Evolutionary conservation across 2,888 invertebrate species (phyloP).

Genomic region (Eudemis profundana): DNA sequence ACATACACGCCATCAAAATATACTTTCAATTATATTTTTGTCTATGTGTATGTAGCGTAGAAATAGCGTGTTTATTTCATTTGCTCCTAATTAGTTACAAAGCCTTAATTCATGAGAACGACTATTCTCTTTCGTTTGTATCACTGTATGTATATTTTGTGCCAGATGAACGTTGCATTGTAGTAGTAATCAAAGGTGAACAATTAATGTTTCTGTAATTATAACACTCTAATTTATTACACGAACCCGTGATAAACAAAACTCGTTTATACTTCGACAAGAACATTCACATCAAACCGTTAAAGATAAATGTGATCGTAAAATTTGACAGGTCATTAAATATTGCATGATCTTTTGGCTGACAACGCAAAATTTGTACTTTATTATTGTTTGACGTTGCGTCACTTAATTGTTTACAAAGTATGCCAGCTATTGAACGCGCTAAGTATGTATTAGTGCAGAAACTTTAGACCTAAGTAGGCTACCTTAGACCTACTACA

Average conservation of each 20-base stretch:
- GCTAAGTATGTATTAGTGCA: slow-evolving; percentile 7
- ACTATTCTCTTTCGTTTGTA: no score
- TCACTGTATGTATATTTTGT: no score
- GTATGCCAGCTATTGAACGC: slow-evolving; percentile 1
- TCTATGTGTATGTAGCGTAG: no score
- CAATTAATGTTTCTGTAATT: slow-evolving; percentile 7
- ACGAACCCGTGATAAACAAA: slow-evolving; percentile 17
- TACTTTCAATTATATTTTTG: no score
- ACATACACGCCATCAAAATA: no score
- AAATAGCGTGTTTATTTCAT: no score
- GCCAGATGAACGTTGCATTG: no score
- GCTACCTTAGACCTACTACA: no score
- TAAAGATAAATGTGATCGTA: slow-evolving; percentile 32
- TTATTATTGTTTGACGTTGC: neutral
- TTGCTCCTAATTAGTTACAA: no score
- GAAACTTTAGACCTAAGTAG: slow-evolving; percentile 15
- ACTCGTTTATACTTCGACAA: slow-evolving; percentile 32
- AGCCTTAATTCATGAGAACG: no score
- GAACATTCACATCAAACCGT: slow-evolving; percentile 28
- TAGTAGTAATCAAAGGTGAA: no score
- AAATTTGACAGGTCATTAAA: slow-evolving; percentile 33
- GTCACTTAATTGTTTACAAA: neutral
- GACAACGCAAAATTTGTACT: slow-evolving; percentile 6
- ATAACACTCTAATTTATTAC: slow-evolving; percentile 10
- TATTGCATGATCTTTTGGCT: slow-evolving; percentile 20